Conservation (phyloP, 2,888 invertebrate species). For the Zonitis immaculata region DNA sequence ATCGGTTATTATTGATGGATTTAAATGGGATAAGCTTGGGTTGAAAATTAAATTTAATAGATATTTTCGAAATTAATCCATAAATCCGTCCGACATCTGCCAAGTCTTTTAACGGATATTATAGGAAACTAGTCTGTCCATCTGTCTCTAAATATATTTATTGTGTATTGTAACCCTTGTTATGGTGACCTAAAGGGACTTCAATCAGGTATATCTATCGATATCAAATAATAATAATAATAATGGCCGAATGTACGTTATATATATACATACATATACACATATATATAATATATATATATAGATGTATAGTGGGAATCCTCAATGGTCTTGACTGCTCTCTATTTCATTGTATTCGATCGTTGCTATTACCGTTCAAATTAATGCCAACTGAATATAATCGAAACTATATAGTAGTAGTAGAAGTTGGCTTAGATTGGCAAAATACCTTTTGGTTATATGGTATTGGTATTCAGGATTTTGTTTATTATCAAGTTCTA, state of each 20-base stretch:
- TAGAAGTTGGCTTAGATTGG: constrained; percentile 19
- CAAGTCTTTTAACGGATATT: constrained; percentile 13
- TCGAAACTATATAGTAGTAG: neutral
- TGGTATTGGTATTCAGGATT: neutral
- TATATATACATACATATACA: too few relatives aligned
- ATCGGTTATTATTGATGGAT: neutral
- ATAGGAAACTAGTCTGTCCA: neutral
- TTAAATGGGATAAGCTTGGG: neutral
- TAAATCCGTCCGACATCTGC: constrained; percentile 20
- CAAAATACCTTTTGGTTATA: constrained; percentile 16
- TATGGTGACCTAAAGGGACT: constrained; percentile 23
- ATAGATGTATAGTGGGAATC: constrained; percentile 27
- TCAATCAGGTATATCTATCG: constrained; percentile 10
- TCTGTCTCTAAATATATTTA: neutral
- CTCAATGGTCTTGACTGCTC: constrained; percentile 27
- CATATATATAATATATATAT: too few relatives aligned
- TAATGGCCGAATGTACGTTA: too few relatives aligned
- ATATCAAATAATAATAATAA: constrained; percentile 27
- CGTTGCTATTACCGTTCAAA: constrained; percentile 31
- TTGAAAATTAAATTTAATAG: neutral
- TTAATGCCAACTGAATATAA: constrained; percentile 24
- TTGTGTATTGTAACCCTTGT: constrained; percentile 16
- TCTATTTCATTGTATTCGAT: neutral
- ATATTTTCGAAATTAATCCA: constrained; percentile 17
- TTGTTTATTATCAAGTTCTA: neutral